phyloP scores from a whole-genome alignment of 2,888 invertebrate species.

The Stenurella melanura region DNA sequence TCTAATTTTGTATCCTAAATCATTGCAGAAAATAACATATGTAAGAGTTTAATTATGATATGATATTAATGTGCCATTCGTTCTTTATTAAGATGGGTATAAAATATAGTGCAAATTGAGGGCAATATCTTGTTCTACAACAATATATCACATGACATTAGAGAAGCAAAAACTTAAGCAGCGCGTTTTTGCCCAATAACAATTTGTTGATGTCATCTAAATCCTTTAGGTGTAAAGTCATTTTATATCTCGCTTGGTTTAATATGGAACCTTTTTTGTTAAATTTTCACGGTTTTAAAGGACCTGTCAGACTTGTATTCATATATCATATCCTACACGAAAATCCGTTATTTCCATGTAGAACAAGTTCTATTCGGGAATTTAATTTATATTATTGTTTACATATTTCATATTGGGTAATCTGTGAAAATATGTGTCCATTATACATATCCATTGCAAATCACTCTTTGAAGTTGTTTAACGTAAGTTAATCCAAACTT shows the following conservation, averaged over 20 bases:
- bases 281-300: not conserved
- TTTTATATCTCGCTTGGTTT: not conserved
- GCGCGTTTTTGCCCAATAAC: not conserved
- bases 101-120: not conserved
- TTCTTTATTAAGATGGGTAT: too few relatives aligned
- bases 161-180: not conserved
- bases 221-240: not conserved
- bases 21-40: too few relatives aligned
- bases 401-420: not conserved
- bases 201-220: not conserved
- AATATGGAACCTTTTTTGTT: not conserved
- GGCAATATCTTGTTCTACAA: not conserved
- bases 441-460: too few relatives aligned
- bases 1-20: too few relatives aligned
- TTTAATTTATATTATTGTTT: not conserved
- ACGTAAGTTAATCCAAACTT: too few relatives aligned
- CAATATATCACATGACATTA: not conserved
- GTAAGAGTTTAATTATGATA: too few relatives aligned
- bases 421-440: too few relatives aligned
- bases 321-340: not conserved
- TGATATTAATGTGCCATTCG: too few relatives aligned
- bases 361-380: not conserved
- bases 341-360: not conserved
- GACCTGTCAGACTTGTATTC: not conserved
- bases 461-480: too few relatives aligned